Evolutionary conservation across 2,797 vertebrate species (phyloP), one percentile per base, ranked within the genome.

Genomic region (Notolabrus celidotus): DNA sequence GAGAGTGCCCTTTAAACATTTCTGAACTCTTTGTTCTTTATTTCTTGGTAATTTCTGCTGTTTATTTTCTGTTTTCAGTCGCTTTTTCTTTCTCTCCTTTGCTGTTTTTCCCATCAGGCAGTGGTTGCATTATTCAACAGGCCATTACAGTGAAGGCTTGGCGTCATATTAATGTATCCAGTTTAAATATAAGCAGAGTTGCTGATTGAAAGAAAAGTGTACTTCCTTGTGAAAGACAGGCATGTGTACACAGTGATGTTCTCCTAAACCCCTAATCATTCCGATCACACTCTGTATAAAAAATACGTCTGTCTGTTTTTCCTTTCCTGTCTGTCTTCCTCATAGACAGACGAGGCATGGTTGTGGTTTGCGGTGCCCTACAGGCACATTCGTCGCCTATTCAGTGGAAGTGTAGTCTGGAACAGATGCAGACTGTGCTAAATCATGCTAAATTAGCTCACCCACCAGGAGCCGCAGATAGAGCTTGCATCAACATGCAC

Each of bases 361-460:
- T n/a, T 83, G 82, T 61, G 79, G 82, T 83, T 82, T 57, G 49
- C 41, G 5, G 4, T 52, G 46, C 58, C 78, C 74, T 72, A 34
- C 14, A 62, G 82, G 65, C 59, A 29, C 68, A 63, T 70, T 77
- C 71, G 66, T 74, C 19, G 46, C 73, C 83, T 58, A 51, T 62
- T 82, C 67, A 63, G 58, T 63, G 64, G 59, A 79, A 61, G 65
- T 43, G 29, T n/a, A 58, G 70, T 63, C 80, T 61, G 73, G 67
- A 77, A 76, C 52, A 45, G 73, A 57, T 34, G 78, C 77, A 78
- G 74, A 67, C 70, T 81, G 62, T 47, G 52, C 65, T 72, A 80
- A 83, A 85, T 86, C 63, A 74, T 50, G 4, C 45, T 66, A 67
- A 79, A 84, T 70, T 71, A 71, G 59, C 56, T 80, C 69, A 29